Evolutionary conservation across 37 sponge, comb jelly and placozoan species (phyloP).

Genomic region (Halisarca cf. caerulea): DNA sequence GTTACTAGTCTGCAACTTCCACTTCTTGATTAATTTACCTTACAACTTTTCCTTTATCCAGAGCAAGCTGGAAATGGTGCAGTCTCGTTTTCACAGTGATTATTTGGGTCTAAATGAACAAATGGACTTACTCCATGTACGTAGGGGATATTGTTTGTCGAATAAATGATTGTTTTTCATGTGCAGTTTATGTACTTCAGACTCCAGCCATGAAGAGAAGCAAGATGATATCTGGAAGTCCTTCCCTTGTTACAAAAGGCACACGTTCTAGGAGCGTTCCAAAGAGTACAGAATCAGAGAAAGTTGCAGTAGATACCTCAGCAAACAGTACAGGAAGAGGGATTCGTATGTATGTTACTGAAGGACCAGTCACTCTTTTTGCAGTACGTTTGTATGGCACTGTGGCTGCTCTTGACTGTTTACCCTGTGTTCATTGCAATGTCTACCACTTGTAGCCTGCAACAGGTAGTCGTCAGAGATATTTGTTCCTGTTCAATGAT

Average conservation of each 20-base stretch:
- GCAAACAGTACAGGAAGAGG: background rate
- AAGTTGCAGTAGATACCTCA: background rate
- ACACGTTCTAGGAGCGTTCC: background rate
- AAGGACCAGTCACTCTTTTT: conserved; percentile 54
- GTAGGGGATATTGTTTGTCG: conserved; percentile 7
- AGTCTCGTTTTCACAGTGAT: conserved; percentile 58
- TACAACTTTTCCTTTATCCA: background rate
- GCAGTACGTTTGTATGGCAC: conserved; percentile 5
- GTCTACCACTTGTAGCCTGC: too few species aligned
- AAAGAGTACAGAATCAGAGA: background rate
- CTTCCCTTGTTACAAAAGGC: background rate
- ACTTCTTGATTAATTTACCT: background rate
- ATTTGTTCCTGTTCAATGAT: conserved; percentile 73
- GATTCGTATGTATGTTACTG: conserved; percentile 46
- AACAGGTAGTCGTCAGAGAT: conserved; percentile 15
- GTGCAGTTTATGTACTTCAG: background rate
- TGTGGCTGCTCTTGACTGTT: too few species aligned
- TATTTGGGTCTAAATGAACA: conserved; percentile 37
- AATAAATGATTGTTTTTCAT: background rate
- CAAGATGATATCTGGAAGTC: background rate
- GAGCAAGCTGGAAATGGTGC: conserved; percentile 58
- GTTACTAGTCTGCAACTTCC: too few species aligned
- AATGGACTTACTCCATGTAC: conserved; percentile 54
- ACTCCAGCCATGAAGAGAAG: background rate
- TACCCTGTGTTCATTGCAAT: too few species aligned